Conservation (phyloP, 2,797 vertebrate genomes). For the Nyctalus aviator region DNA sequence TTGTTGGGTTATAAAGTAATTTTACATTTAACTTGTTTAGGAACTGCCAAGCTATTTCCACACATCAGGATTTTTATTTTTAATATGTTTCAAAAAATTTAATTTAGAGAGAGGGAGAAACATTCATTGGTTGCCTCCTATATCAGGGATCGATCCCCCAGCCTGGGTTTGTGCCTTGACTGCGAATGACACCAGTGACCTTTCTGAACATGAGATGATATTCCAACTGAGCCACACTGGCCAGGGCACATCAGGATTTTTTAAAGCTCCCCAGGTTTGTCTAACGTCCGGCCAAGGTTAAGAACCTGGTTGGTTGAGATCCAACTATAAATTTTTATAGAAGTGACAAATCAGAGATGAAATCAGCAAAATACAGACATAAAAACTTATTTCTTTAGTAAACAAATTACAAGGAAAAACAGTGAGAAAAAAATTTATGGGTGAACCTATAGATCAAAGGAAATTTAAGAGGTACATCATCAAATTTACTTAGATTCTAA, state of each 20-base stretch:
- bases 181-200: not conserved
- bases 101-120: not conserved
- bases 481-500: not conserved
- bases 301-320: not conserved
- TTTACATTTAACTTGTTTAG: not conserved
- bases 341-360: not conserved
- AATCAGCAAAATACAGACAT: not conserved
- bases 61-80: not conserved
- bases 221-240: not conserved
- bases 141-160: not conserved
- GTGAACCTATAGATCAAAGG: not conserved
- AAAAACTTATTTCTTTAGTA: not conserved
- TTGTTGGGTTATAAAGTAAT: not conserved
- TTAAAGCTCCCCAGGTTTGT: not conserved
- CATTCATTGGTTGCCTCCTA: not conserved
- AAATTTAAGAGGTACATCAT: not conserved
- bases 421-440: not conserved
- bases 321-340: not conserved
- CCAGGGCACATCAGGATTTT: not conserved
- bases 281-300: not conserved
- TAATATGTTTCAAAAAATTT: not conserved
- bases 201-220: not conserved
- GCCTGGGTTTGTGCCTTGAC: not conserved
- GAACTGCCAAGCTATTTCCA: not conserved
- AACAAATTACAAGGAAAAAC: not conserved